Base-by-base conservation (phyloP, 2,888 invertebrate species). In the Kuschelorhynchus macadamiae region DNA sequence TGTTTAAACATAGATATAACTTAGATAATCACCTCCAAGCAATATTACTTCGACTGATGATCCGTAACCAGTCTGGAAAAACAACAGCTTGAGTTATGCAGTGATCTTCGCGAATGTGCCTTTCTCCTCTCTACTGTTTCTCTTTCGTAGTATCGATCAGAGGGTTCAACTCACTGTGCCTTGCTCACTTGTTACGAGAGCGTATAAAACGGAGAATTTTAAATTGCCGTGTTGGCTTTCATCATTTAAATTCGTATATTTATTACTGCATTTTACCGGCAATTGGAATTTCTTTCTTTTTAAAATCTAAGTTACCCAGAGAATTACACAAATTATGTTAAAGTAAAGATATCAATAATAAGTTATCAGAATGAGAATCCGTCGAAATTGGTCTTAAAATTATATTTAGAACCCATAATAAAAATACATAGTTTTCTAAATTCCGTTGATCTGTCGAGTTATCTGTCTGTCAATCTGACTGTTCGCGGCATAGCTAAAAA, bases 11-110 rank as follows among this genome's bases (percentile, higher is more conserved):
- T n/a, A n/a, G n/a, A n/a, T n/a, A n/a, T n/a, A n/a, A n/a, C n/a
- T n/a, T n/a, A n/a, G 41, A 8, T 16, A 3, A 14, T 41, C 17
- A 2, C 25, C 44, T 49, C 59, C 59, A 59, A 3, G 9, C 17
- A 18, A 20, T 47, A 47, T 21, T 17, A 17, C 39, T 49, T 49
- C 30, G 12, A 18, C 39, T 20, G 59, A 20, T 33, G 55, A 65
- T 66, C 53, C 52, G 59, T 66, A 53, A 53, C 59, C 66, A 60
- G 59, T 53, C 59, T 66, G 60, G 53, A 66, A 66, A 59, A 66
- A 66, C 66, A 66, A 59, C 66, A 66, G 66, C 66, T 60, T 66
- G 66, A 66, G 66, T 66, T 60, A 66, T 66, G 66, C 66, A 66
- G 66, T 66, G 66, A 66, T 66, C 66, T 66, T 66, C 56, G 53